These are phyloP conservation scores for Discoglossus pictus DNA, from an alignment of 2,797 vertebrate species.

Conservation along the genomic window DNA sequence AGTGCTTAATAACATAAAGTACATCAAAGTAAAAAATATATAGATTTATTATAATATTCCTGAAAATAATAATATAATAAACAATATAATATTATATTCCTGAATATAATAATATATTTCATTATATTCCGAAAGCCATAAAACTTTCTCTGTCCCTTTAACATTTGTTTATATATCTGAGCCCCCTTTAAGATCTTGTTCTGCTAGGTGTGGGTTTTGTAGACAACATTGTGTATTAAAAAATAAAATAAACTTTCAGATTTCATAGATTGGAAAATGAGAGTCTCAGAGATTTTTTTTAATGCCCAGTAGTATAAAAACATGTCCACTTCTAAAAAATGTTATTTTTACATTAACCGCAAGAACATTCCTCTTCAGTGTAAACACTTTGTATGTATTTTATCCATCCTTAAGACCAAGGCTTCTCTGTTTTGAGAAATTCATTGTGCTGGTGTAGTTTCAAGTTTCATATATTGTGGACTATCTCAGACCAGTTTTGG, in stretches of 20 bases:
- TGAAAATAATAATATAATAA: too few species aligned
- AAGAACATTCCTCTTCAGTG: conserved; percentile 22
- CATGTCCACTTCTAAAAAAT: conserved; percentile 25
- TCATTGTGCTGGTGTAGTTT: conserved; percentile 11
- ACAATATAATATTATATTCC: too few species aligned
- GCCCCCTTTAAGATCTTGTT: too few species aligned
- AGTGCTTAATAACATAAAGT: too few species aligned
- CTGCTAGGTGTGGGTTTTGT: conserved; percentile 5
- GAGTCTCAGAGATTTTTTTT: conserved; percentile 9
- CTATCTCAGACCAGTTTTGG: conserved; percentile 19
- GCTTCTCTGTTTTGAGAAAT: conserved; percentile 12
- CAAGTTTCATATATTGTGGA: conserved; percentile 35
- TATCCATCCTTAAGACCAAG: background rate
- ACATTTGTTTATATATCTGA: too few species aligned
- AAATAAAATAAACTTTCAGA: background rate
- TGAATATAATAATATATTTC: too few species aligned
- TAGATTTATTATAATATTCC: too few species aligned
- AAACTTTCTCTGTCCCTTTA: too few species aligned
- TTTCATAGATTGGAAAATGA: background rate
- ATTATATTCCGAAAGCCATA: too few species aligned
- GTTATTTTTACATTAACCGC: conserved; percentile 35
- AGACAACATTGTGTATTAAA: background rate
- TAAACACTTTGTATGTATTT: conserved; percentile 10
- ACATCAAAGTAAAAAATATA: too few species aligned
- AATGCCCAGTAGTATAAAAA: conserved; percentile 27